Base-by-base conservation (phyloP, 1,140 invertebrate species). In the Oscheius sp. region DNA sequence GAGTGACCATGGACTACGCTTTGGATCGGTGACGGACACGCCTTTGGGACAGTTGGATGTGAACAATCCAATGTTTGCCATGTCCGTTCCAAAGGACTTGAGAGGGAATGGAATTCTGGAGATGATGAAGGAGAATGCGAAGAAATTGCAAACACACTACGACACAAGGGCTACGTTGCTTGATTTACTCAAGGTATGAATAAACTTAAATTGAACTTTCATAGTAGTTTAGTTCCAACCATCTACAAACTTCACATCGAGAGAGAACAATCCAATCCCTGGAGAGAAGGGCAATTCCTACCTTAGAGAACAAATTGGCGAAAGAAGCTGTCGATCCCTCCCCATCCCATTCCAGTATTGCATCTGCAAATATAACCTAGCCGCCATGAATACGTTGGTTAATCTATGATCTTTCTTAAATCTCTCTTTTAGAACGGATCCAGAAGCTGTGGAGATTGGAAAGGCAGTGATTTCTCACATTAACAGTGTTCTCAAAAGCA, bases 1-100 rank as follows among this genome's bases (percentile, higher is more conserved):
- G 66, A 67, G 67, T 0, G 73, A 74, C 31, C 73, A 74, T 59
- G 73, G 73, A 46, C 18, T 74, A 3, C 36, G 73, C 34, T 72
- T 73, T 49, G 73, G 73, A 52, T 31, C 18, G 0, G 45, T 74
- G 55, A 23, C 55, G 31, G 31, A 29, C 7, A 70, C 68, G 29
- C 13, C 15, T 26, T 26, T 61, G 18, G 73, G 73, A 32, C 18
- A 75, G 49, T n/a, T 70, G 0, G 73, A 74, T 35, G 58, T 62
- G 3, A 74, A 63, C 58, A 68, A 74, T 28, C 73, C 73, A 32
- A 38, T 74, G 28, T 59, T 73, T 15, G 32, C 61, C 3, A 36
- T 74, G 29, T 74, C 73, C 13, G 20, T 74, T 42, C 73, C 73
- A 3, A 70, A 70, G 38, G 26, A 61, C 10, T 31, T 70, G n/a